Base-by-base conservation (phyloP, 23 tunicate genomes). In the Diplosoma virens region DNA sequence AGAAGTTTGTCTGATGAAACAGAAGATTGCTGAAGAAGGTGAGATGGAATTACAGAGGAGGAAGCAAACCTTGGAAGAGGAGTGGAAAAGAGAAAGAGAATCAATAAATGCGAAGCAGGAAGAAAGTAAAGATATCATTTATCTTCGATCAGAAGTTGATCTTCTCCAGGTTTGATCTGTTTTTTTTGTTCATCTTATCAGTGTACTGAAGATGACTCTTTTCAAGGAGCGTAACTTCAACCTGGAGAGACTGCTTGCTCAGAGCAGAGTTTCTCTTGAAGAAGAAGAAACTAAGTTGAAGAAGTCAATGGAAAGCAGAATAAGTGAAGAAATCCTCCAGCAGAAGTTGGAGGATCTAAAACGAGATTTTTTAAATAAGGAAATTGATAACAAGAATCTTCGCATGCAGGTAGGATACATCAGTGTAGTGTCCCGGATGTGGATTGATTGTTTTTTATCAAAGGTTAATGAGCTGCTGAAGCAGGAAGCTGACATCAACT, bases 11-110 rank as follows among this genome's bases (percentile, higher is more conserved):
- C 30, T 47, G 5, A 29, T 89, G 59, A 59, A 58, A 2, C 69
- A 69, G 58, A 26, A 58, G 28, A 60, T 89, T 30, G 96, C 87
- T 0, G 96, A 82, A 34, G 96, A 89, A 48, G 56, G 79, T 5
- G 67, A 82, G 59, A 67, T 23, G 32, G 96, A 81, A 58, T 33
- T 78, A 59, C 66, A 82, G 35, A 66, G 71, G 63, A 89, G 76
- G 58, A 77, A 36, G 45, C 68, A 72, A 31, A 37, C 3, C 41
- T n/a, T 67, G 73, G 86, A 77, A 26, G 88, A 89, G 33, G 80
- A 70, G 16, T 75, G 78, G 28, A 61, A 32, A 37, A 27, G 37
- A 26, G 21, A 31, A 23, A 26, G 63, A 23, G 35, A 58, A 45
- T 1, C 29, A 2, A 25, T 35, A 11, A 46, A 36, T 58, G 64